These are phyloP conservation scores for Helicoverpa armigera DNA, from an alignment of 1,140 invertebrate genomes.

Conservation along the genomic window DNA sequence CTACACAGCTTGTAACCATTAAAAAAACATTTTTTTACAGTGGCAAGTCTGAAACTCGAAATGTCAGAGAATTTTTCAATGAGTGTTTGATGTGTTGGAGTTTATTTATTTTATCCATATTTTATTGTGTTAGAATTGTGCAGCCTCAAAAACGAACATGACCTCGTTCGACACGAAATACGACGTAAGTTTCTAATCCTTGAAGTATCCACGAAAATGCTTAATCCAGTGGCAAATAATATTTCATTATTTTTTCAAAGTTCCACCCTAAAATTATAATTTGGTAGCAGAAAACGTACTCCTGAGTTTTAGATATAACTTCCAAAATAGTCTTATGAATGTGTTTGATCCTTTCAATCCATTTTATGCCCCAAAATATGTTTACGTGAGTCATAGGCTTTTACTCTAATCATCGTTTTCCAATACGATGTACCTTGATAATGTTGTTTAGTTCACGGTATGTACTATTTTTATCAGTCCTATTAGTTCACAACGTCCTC, in stretches of 20 bases:
- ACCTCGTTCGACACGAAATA: constrained; percentile 80
- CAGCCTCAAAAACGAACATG: constrained; percentile 62
- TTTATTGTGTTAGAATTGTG: constrained; percentile 47
- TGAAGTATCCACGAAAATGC: not conserved
- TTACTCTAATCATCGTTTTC: not conserved
- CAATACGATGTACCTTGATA: not conserved
- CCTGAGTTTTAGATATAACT: no score
- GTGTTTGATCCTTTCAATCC: not conserved
- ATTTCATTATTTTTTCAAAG: not conserved
- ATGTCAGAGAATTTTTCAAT: constrained; percentile 42
- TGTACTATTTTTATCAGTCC: not conserved
- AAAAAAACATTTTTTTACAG: not conserved
- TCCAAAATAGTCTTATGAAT: not conserved
- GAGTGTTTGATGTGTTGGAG: constrained; percentile 73
- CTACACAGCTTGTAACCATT: no score
- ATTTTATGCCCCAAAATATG: not conserved
- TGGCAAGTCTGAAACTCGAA: constrained; percentile 3
- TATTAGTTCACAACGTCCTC: not conserved
- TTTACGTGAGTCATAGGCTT: constrained; percentile 15
- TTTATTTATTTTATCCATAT: constrained; percentile 61
- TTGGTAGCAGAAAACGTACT: not conserved
- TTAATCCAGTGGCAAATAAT: not conserved
- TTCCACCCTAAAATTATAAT: constrained; percentile 18
- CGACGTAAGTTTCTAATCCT: constrained; percentile 73
- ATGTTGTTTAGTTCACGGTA: not conserved